Base-by-base conservation (phyloP, 92 coral and sea anemone genomes). In the Heliopora coerulea region DNA sequence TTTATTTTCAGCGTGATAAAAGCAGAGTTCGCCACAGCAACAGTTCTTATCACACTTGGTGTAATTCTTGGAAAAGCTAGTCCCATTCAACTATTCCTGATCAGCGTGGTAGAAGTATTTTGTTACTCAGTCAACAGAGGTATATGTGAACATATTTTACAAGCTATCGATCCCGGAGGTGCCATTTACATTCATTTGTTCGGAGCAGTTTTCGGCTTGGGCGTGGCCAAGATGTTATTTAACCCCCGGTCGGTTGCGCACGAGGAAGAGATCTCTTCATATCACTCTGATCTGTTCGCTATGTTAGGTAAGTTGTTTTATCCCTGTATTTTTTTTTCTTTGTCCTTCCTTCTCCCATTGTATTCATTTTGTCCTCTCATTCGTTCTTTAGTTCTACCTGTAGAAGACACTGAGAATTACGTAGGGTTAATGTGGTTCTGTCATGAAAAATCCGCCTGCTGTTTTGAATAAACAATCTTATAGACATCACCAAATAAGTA, bases 61-160 rank as follows among this genome's bases (percentile, higher is more conserved):
- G 97, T 91, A 0, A 41, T 89, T 54, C 96, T 91, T 41, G 97
- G 97, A 25, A 89, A 89, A 78, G 90, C 91, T 23, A 91, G 91
- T 62, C 90, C 86, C 49, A 88, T 86, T 13, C 97, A 91, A 73
- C 81, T 91, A 17, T 79, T 91, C 23, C 63, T 89, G 25, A 78
- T 89, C 18, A 84, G 96, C 0, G 83, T 91, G 26, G 31, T 89
- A 18, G 97, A 91, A 61, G 97, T 91, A 11, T 65, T 89, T 2
- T 78, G 84, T 49, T 91, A 91, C 79, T 76, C 96, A 3, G 78
- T 69, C 0, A 91, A 91, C 72, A 63, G 88, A 65, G 88, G 80
- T 17, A 74, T 91, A 32, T 87, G 96, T 39, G 86, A 82, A 18
- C 81, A 68, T 66, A 82, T 90, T 40, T 44, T 91, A 49, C 86